Percentiles rank a stretch among this genome's conserved stretches.
phyloP scores from a whole-genome alignment of 1,140 invertebrate species.

The Halictus rubicundus region DNA sequence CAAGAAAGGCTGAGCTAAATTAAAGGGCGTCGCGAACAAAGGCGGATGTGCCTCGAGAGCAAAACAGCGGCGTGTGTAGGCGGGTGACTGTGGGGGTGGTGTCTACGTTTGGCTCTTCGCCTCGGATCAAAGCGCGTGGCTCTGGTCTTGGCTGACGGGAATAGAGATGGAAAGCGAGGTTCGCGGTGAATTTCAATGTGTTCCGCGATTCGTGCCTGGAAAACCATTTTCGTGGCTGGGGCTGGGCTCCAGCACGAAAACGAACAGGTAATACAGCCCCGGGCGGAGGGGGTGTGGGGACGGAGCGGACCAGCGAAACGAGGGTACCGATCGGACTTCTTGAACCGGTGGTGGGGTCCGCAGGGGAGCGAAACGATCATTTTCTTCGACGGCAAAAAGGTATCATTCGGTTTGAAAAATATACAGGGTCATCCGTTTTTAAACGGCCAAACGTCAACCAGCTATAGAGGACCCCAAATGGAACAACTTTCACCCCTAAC shows the following conservation, averaged over 20 bases:
- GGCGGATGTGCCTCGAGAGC: constrained; percentile 71
- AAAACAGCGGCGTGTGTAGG: constrained; percentile 57
- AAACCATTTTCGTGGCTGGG: constrained; percentile 64
- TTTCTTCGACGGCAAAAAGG: too few species aligned
- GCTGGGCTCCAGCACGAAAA: background rate
- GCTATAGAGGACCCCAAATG: too few species aligned
- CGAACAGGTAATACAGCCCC: background rate
- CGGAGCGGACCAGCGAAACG: background rate
- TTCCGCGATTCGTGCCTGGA: constrained; percentile 72
- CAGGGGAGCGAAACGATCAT: too few species aligned
- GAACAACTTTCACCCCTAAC: too few species aligned
- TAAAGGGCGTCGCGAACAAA: constrained; percentile 68
- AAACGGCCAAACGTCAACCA: too few species aligned
- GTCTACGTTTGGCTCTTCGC: constrained; percentile 49
- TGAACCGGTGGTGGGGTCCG: too few species aligned
- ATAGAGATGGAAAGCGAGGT: constrained; percentile 80
- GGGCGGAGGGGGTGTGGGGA: background rate
- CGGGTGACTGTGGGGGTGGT: constrained; percentile 8
- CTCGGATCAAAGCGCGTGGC: constrained; percentile 63
- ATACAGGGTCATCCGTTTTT: too few species aligned
- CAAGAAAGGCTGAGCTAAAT: constrained; percentile 62
- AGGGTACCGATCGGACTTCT: background rate
- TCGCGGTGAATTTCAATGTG: constrained; percentile 79
- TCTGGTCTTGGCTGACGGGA: constrained; percentile 61
- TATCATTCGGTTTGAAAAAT: too few species aligned